Conservation (phyloP, 2,113 vertebrate genomes). For the Raja brachyura region DNA sequence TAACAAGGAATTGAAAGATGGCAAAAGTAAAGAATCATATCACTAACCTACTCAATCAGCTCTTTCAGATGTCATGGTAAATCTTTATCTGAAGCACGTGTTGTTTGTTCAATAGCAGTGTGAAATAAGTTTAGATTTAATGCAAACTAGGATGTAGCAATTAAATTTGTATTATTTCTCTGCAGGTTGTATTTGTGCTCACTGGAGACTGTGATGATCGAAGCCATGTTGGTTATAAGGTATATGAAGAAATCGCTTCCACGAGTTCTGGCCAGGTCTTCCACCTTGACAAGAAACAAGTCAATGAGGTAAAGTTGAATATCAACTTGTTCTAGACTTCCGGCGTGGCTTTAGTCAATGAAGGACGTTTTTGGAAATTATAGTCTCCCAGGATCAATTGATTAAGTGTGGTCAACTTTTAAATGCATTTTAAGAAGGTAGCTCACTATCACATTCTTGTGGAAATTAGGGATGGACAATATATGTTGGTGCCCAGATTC, state of each 20-base stretch:
- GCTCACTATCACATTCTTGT: too few species aligned
- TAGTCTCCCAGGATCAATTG: neutral
- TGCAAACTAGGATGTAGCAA: too few species aligned
- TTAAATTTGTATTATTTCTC: slow-evolving; percentile 29
- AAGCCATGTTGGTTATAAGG: slow-evolving; percentile 84
- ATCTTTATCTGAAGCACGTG: neutral
- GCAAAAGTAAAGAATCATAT: neutral
- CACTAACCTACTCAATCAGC: neutral
- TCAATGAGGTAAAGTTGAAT: slow-evolving; percentile 80
- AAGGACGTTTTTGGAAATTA: neutral
- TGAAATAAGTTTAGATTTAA: neutral
- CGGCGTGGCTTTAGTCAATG: neutral
- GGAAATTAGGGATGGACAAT: too few species aligned
- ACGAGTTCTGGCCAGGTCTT: slow-evolving; percentile 97
- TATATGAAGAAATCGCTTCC: slow-evolving; percentile 95
- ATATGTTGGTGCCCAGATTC: too few species aligned
- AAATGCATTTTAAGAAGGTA: neutral
- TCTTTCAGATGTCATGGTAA: neutral
- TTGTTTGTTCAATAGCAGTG: neutral
- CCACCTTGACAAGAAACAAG: slow-evolving; percentile 95
- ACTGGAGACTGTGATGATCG: slow-evolving; percentile 96
- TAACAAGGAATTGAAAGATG: neutral
- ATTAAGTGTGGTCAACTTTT: neutral
- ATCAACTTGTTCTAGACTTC: neutral
- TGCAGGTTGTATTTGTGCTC: slow-evolving; percentile 91